Evolutionary conservation across 1,140 invertebrate genomes (phyloP), one percentile per base, ranked within the genome.

Genomic region (Pseudomyrmex cubaensis): DNA sequence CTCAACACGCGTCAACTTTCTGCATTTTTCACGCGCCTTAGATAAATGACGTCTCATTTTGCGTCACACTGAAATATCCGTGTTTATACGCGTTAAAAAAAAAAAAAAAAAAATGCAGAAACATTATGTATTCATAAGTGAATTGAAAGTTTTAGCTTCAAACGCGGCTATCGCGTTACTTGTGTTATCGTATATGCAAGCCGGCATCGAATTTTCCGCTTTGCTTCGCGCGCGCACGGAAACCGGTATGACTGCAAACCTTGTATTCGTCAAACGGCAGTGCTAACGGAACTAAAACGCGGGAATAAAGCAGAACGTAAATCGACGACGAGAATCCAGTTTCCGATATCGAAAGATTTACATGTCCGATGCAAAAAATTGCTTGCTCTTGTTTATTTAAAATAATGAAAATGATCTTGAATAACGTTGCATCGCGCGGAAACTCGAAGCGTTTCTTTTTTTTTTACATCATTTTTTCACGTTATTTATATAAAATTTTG

Each of bases 241-340:
- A 76, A 35, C 15, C 12, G 20, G 10, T 13, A 64, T 13, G 15
- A 48, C 12, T 54, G 8, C 35, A 35, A 35, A 12, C 8, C 12
- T 13, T 2, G 12, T 10, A 64, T 63, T 12, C 64, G 76, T 78
- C 44, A 48, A 59, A 61, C 76, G 76, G 50, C 54, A 70, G 44
- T 20, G 44, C 15, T 70, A 57, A 70, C 76, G 76, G 56, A 70
- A 78, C 35, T 13, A 13, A 57, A 67, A 67, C 8, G 52, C 75
- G 63, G 15, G 9, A 25, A 15, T 48, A 48, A 52, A 15, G 52
- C 52, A 22, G 46, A 69, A 69, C 13, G 17, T 67, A 77, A 77
- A 35, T 77, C n/a, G 35, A 25, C 52, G 13, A 20, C 15, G 12
- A 8, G 13, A 52, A 7, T 35, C n/a, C 44, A 9, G 3, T 20